These are phyloP conservation scores for Chrysoperla carnea DNA, from an alignment of 1,140 invertebrate genomes.

Conservation along the genomic window DNA sequence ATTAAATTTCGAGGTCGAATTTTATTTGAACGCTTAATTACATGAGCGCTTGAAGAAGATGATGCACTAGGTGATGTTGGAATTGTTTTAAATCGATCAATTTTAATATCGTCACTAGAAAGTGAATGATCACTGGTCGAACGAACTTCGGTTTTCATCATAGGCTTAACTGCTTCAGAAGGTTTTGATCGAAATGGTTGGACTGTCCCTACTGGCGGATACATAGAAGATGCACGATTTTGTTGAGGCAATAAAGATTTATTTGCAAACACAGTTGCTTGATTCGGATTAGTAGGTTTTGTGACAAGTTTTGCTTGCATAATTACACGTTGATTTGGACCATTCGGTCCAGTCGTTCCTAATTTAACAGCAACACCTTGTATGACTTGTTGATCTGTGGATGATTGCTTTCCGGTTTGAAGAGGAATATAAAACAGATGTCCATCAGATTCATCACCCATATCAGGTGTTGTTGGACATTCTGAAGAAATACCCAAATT, in stretches of 20 bases:
- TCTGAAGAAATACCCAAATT: slow-evolving; percentile 19
- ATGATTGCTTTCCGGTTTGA: slow-evolving; percentile 28
- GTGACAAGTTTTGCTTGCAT: slow-evolving; percentile 49
- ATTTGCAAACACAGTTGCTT: slow-evolving; percentile 17
- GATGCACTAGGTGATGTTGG: slow-evolving; percentile 22
- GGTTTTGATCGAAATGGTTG: slow-evolving; percentile 26
- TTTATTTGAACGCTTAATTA: slow-evolving; percentile 13
- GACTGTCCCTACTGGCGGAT: slow-evolving; percentile 33
- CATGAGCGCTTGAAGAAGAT: slow-evolving; percentile 20
- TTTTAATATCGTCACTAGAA: background rate
- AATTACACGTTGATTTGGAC: slow-evolving; percentile 40
- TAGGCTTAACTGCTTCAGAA: slow-evolving; percentile 9
- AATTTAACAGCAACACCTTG: slow-evolving; percentile 45
- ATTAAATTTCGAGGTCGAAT: slow-evolving; percentile 13
- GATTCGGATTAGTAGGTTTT: slow-evolving; percentile 30
- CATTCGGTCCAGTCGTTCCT: slow-evolving; percentile 38
- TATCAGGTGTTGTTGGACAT: slow-evolving; percentile 32
- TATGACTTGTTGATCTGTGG: slow-evolving; percentile 30
- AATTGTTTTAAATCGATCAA: slow-evolving; percentile 12
- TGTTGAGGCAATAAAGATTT: slow-evolving; percentile 13
- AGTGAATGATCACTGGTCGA: background rate
- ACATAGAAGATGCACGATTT: slow-evolving; percentile 18
- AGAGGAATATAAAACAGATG: slow-evolving; percentile 54
- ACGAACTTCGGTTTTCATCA: background rate
- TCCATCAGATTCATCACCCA: slow-evolving; percentile 26